Evolutionary conservation across 2,888 invertebrate species (phyloP), one percentile per base, ranked within the genome.

Genomic region (Lordiphosa fenestrarum): DNA sequence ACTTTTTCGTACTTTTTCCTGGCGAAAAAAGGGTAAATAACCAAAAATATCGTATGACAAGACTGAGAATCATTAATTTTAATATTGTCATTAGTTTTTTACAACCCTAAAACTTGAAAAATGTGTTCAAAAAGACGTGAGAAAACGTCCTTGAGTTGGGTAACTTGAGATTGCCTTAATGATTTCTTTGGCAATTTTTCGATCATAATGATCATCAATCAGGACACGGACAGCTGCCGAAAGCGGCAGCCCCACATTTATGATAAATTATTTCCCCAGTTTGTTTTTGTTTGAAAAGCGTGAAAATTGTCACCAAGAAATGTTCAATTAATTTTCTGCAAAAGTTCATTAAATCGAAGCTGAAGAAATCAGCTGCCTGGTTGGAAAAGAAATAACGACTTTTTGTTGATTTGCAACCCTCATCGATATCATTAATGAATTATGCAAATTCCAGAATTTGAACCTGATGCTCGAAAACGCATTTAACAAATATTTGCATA

Each of bases 11-110:
- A 44, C 39, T 42, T 41, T 25, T 53, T 66, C 49, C 63, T 69
- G 53, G 10, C 25, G 23, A 25, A 25, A 25, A 75, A 69, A 69
- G 74, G 66, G 55, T 73, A 77, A 78, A 71, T 69, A 81, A 66
- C 69, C 66, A 70, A 74, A 15, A 68, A 65, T 77, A 80, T 80
- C 71, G 19, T 53, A 42, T 80, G 50, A 53, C 77, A 57, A 15
- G n/a, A 40, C 44, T 46, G 49, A 51, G 60, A 52, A 84, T 86
- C 86, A 87, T 87, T 87, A 84, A 87, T 87, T 87, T 86, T 86
- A 87, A 87, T 87, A 85, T 73, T 86, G 84, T 84, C 87, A 87
- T 86, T 86, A 84, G 70, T 59, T 71, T 25, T 25, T 25, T 38
- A 12, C 53, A 54, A 57, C 52, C 63, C 63, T 41, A 53, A 21